Conservation (phyloP, 2,797 vertebrate genomes). For the Nasua narica region DNA sequence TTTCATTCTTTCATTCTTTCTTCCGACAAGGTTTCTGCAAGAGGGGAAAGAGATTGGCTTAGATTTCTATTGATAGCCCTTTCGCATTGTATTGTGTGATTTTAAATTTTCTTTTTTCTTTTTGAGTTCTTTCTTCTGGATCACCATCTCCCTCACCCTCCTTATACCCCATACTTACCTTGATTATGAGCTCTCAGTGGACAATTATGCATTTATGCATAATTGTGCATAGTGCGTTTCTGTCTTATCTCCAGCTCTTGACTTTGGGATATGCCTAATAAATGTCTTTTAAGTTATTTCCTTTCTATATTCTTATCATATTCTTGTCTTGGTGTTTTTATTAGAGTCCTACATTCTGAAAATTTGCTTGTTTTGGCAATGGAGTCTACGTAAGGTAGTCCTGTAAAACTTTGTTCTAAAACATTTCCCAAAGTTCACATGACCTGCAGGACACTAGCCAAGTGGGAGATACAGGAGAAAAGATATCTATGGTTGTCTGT, state of each 20-base stretch:
- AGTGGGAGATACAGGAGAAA: background rate
- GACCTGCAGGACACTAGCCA: background rate
- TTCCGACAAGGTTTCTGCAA: background rate
- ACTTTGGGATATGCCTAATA: background rate
- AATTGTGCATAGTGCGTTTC: background rate
- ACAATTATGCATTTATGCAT: no score
- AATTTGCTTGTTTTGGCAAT: constrained; percentile 48
- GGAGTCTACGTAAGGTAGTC: constrained; percentile 27
- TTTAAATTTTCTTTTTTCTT: background rate
- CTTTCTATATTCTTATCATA: constrained; percentile 44
- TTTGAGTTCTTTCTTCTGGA: background rate
- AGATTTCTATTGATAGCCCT: background rate
- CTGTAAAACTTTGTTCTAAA: constrained; percentile 29
- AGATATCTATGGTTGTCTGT: background rate
- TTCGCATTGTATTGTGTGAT: background rate
- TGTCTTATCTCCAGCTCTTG: background rate
- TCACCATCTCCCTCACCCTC: background rate
- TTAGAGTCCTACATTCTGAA: background rate
- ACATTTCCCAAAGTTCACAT: background rate
- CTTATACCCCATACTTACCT: background rate
- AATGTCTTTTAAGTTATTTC: constrained; percentile 29
- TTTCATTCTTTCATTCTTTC: background rate
- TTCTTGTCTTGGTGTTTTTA: constrained; percentile 49
- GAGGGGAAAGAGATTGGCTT: background rate
- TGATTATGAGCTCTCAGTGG: background rate